Conservation (phyloP, 2,797 vertebrate genomes). For the Zalophus californianus region DNA sequence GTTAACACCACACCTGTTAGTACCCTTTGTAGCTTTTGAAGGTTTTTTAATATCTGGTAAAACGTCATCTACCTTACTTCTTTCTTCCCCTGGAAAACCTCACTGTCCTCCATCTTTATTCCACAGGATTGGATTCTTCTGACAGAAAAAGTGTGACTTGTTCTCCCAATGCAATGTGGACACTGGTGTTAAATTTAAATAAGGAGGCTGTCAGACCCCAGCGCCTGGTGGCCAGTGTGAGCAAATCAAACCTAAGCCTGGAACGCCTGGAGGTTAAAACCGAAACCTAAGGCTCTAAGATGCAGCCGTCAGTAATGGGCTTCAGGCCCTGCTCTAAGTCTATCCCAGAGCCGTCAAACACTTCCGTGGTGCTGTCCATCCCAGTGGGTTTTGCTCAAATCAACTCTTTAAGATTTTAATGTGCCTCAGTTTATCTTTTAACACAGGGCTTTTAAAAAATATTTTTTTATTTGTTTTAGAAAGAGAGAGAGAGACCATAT, state of each 20-base stretch:
- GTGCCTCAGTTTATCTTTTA: background rate
- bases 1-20: background rate
- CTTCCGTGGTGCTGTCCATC: background rate
- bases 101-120: background rate
- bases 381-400: background rate
- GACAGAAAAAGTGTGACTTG: background rate
- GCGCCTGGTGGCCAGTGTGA: background rate
- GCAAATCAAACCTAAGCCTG: background rate
- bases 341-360: background rate
- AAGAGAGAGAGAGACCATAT: background rate
- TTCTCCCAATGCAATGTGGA: background rate
- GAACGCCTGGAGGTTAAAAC: background rate
- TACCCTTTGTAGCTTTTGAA: background rate
- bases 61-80: background rate
- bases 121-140: background rate
- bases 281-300: accelerated
- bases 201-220: background rate
- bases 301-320: accelerated
- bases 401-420: background rate
- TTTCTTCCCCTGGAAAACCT: background rate
- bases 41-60: background rate
- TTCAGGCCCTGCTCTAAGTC: background rate
- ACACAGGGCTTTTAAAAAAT: background rate
- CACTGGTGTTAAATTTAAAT: background rate
- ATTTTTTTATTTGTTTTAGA: background rate